phyloP scores from a whole-genome alignment of 2,888 invertebrate species.

The Eutolmus rufibarbis region DNA sequence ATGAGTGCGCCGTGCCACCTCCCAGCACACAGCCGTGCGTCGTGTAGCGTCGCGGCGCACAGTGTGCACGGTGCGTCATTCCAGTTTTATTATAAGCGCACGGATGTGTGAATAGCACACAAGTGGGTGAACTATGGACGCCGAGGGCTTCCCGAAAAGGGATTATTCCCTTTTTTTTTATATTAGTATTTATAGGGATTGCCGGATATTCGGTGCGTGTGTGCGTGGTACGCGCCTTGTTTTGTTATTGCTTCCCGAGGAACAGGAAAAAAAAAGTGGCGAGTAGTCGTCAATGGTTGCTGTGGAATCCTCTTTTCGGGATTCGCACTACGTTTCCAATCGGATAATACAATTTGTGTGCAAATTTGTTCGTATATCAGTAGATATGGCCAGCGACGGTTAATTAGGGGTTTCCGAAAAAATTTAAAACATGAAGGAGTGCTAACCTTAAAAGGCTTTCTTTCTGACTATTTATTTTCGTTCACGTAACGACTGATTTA shows the following conservation, averaged over 20 bases:
- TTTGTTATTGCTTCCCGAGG: not conserved
- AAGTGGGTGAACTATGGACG: constrained; percentile 44
- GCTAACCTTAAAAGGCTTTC: not conserved
- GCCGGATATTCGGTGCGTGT: constrained; percentile 30
- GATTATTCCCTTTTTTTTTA: constrained; percentile 48
- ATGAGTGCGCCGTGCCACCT: not conserved
- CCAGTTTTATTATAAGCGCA: constrained; percentile 20
- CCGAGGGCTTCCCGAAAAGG: constrained; percentile 46
- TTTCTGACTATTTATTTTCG: not conserved
- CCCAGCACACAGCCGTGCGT: not conserved
- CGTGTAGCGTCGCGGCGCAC: not conserved
- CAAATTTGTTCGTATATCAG: not conserved
- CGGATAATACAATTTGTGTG: constrained; percentile 17
- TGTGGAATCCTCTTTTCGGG: not conserved
- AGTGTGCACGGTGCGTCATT: constrained; percentile 14
- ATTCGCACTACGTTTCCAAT: not conserved
- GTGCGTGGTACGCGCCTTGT: not conserved
- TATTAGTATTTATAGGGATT: constrained; percentile 45
- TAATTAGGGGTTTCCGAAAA: not conserved
- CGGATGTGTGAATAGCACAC: constrained; percentile 34
- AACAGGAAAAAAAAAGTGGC: not conserved
- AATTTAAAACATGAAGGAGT: not conserved
- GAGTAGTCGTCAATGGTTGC: not conserved
- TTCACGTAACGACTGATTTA: not conserved
- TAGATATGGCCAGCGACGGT: not conserved